Evolutionary conservation across 2,113 vertebrate genomes (phyloP), one percentile per base, ranked within the genome.

Genomic region (Muscicapa adusta): DNA sequence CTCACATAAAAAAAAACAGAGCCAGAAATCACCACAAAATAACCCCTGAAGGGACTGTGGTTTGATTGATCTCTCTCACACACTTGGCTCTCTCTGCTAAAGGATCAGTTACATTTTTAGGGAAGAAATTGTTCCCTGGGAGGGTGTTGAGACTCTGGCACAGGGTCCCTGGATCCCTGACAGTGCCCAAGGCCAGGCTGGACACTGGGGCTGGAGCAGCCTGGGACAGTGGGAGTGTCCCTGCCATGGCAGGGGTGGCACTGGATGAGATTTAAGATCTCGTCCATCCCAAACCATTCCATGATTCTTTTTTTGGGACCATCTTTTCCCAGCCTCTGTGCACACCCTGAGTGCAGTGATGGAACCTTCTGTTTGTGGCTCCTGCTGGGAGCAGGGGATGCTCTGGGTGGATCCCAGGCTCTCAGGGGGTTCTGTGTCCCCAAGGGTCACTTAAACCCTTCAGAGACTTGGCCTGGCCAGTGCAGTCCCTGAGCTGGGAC

Each of bases 41-140:
- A 11, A 65, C n/a, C 84, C 63, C 47, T 24, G 5, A 61, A 54
- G 34, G 38, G 58, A 5, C 3, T 25, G 34, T 24, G 70, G 28
- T 29, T 74, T 54, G 34, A 87, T 6, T 47, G 40, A 74, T 33
- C 66, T 47, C 45, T 24, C 26, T 53, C 34, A 29, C 38, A 28
- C 38, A 12, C 33, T 71, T 28, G 43, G 50, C 42, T 71, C 43
- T n/a, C 33, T 36, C 77, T 90, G 40, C 72, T 71, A 45, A 85
- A 48, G 8, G n/a, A 71, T 71, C 57, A 67, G 23, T 66, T 62
- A 63, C 38, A 42, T 7, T 48, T 74, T 54, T 29, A 50, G 82
- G 31, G 36, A 57, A 6, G 48, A 24, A 75, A 50, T 57, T 10
- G 1, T 20, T 40, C 15, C 12, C 60, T 34, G 8, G 0, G 0